phyloP scores from a whole-genome alignment of 2,797 vertebrate species.

The Dermochelys coriacea region DNA sequence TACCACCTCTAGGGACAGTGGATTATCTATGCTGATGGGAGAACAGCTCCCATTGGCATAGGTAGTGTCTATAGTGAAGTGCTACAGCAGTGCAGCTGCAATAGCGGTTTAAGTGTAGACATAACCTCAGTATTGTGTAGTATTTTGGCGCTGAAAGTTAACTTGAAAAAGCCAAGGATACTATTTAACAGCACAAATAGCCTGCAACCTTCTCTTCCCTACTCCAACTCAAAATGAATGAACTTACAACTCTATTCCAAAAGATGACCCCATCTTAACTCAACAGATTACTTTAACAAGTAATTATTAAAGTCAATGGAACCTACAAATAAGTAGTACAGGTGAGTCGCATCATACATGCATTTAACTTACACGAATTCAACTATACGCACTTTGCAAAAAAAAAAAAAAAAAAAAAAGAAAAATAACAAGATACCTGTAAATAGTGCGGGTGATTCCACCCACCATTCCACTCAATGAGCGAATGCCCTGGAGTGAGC shows the following conservation, averaged over 20 bases:
- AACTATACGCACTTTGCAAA: too few relatives aligned
- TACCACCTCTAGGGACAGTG: not conserved
- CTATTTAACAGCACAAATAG: not conserved
- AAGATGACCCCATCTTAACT: not conserved
- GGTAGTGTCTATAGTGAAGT: not conserved
- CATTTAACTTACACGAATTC: too few relatives aligned
- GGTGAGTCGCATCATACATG: too few relatives aligned
- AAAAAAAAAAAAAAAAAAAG: too few relatives aligned
- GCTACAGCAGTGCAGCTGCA: not conserved
- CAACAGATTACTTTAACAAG: not conserved
- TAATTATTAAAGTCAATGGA: not conserved
- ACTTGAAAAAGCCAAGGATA: not conserved
- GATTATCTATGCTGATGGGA: not conserved
- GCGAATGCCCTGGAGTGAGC: too few relatives aligned
- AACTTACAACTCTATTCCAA: not conserved
- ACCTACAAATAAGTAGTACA: not conserved
- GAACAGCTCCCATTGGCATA: not conserved
- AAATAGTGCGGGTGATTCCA: too few relatives aligned
- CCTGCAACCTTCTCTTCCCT: fast-evolving
- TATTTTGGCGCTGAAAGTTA: not conserved
- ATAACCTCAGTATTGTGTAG: not conserved
- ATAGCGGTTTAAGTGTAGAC: not conserved
- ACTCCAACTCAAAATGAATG: not conserved
- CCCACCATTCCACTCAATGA: too few relatives aligned
- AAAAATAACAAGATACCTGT: too few relatives aligned